Conservation (phyloP, 2,113 vertebrate species). For the Menura novaehollandiae region DNA sequence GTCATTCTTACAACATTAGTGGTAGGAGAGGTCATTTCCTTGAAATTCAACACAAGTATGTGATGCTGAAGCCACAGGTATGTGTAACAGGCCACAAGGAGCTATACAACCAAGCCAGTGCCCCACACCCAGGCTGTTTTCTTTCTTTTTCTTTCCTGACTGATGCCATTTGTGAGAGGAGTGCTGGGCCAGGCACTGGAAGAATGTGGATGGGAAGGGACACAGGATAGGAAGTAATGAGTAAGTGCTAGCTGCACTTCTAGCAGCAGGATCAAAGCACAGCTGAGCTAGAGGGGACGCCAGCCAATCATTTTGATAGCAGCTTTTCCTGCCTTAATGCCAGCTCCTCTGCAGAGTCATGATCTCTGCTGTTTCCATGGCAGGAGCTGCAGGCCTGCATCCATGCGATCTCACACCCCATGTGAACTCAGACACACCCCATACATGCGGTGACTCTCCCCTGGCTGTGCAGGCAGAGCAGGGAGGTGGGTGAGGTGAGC, state of each 20-base stretch:
- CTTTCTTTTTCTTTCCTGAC: background rate
- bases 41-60: background rate
- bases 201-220: background rate
- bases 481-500: accelerated
- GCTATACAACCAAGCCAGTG: background rate
- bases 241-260: background rate
- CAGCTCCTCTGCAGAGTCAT: background rate
- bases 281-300: background rate
- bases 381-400: background rate
- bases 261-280: background rate
- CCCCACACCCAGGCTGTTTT: background rate
- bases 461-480: accelerated
- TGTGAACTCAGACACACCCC: background rate
- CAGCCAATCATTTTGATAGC: accelerated
- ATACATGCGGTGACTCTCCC: accelerated
- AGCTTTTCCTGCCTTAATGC: background rate
- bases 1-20: background rate
- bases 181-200: background rate
- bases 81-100: background rate
- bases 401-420: accelerated
- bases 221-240: background rate
- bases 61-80: background rate
- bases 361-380: background rate
- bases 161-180: background rate
- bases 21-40: background rate